Base-by-base conservation (phyloP, 2,888 invertebrate species). In the Folsomia candida region DNA sequence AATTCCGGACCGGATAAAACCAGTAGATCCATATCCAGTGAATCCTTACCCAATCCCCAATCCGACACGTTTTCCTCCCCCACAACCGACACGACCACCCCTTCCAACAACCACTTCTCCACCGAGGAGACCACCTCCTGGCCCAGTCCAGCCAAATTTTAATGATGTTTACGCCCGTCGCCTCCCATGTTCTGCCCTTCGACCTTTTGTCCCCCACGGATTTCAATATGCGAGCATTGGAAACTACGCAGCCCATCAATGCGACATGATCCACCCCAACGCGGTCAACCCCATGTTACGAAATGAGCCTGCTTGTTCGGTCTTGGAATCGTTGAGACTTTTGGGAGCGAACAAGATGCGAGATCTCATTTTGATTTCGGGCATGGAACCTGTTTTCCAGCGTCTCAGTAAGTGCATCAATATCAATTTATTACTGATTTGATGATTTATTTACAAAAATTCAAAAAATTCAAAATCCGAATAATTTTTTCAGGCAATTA, bases 151-250 rank as follows among this genome's bases (percentile, higher is more conserved):
- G 11, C 62, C 62, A 20, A 22, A 29, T 29, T 20, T 14, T 11
- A 27, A 27, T 62, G n/a, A 20, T 6, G 57, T 57, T 11, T n/a
- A 60, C 6, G 18, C n/a, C 4, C 37, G 24, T 22, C 62, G 26
- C 4, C 62, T 62, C 11, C 62, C 62, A 4, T 62, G 62, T 20
- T 62, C 62, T 18, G 29, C n/a, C 37, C 11, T 74, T 22, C 28
- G 51, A 25, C 67, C 78, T 1, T 77, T 73, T 47, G 69, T 78
- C 51, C 78, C 80, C 9, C 72, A 70, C 11, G 77, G 78, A 6
- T 79, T 77, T 63, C 68, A 67, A 51, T 63, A 74, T 0, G 69
- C 69, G 14, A 70, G 70, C 29, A 61, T 74, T 11, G 60, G 67
- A 28, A 63, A 74, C 20, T 71, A 54, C 20, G 22, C 54, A 4